These are phyloP conservation scores for Channa striata DNA, from an alignment of 2,797 vertebrate species.

Conservation along the genomic window DNA sequence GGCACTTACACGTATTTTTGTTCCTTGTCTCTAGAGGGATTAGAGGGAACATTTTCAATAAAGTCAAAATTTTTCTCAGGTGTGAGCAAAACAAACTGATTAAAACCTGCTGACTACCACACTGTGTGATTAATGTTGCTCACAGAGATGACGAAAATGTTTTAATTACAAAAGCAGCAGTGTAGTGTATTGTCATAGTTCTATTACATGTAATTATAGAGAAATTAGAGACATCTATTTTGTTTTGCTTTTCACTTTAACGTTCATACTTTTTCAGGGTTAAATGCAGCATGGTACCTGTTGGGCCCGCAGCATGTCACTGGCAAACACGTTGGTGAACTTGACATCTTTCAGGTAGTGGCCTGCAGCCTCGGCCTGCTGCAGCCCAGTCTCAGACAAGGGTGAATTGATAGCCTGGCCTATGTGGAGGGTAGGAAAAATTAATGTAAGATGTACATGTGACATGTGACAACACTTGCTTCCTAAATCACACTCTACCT, in stretches of 20 bases:
- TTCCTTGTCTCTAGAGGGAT: not conserved
- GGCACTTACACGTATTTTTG: not conserved
- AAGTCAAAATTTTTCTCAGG: not conserved
- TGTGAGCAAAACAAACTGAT: not conserved
- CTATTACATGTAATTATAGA: not conserved
- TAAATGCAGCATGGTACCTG: slow-evolving; percentile 80
- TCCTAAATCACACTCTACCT: slow-evolving; percentile 78
- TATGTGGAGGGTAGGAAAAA: slow-evolving; percentile 43
- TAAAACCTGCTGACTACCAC: no score
- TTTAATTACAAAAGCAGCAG: not conserved
- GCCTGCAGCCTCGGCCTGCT: slow-evolving; percentile 90
- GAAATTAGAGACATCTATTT: no score
- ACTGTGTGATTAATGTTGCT: not conserved
- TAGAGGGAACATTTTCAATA: not conserved
- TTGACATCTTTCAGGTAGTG: slow-evolving; percentile 85
- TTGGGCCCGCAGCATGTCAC: slow-evolving; percentile 88
- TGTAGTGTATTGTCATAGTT: not conserved
- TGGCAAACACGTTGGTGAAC: slow-evolving; percentile 90
- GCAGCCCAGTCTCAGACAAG: slow-evolving; percentile 88
- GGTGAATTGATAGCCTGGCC: slow-evolving; percentile 90
- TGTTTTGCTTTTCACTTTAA: not conserved
- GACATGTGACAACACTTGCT: not conserved
- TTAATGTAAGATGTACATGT: not conserved
- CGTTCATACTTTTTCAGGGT: not conserved
- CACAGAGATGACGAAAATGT: not conserved